These are phyloP conservation scores for Tipula helvola DNA, from an alignment of 2,888 invertebrate genomes.

Conservation along the genomic window DNA sequence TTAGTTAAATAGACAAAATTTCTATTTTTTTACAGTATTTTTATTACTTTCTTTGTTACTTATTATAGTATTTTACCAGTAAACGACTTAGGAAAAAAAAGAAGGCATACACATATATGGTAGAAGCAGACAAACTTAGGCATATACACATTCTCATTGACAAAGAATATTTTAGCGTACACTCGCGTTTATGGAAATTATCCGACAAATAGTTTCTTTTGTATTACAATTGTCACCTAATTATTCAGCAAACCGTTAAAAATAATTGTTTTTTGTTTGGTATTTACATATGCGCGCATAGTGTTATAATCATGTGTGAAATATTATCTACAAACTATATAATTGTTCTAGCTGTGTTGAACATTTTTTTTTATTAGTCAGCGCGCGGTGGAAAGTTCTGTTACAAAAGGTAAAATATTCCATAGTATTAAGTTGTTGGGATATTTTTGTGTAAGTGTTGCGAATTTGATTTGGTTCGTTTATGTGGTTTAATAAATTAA, in stretches of 20 bases:
- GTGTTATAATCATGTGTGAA: background rate
- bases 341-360: background rate
- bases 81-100: background rate
- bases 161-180: background rate
- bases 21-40: background rate
- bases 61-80: background rate
- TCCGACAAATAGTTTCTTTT: background rate
- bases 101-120: background rate
- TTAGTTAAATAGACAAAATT: background rate
- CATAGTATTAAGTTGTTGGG: background rate
- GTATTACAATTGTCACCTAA: slow-evolving; percentile 4
- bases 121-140: too few species aligned
- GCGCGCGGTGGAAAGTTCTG: background rate
- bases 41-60: background rate
- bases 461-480: background rate
- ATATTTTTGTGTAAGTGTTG: too few species aligned
- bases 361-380: background rate
- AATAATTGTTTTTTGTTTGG: background rate
- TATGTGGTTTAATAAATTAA: background rate
- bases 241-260: background rate
- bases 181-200: background rate
- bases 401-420: background rate
- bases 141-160: too few species aligned
- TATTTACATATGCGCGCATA: background rate
- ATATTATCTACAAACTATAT: background rate